Evolutionary conservation across 2,113 vertebrate species (phyloP).

Genomic region (Xenopus laevis): DNA sequence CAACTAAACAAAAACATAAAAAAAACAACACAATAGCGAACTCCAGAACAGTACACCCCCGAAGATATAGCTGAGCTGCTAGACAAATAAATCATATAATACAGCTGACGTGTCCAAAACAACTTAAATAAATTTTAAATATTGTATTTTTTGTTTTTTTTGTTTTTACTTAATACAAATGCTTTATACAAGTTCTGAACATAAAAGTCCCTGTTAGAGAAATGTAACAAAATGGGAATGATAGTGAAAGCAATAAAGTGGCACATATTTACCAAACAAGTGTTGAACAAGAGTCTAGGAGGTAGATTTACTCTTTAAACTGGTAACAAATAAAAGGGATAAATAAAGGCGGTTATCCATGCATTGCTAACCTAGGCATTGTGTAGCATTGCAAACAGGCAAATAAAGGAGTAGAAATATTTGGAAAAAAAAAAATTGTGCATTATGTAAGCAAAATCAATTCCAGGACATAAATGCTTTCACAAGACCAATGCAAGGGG

Average conservation of each 20-base stretch:
- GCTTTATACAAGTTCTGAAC: conserved; percentile 77
- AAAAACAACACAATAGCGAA: conserved; percentile 58
- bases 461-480: conserved; percentile 50
- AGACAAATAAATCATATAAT: conserved; percentile 80
- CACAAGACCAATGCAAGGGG: conserved; percentile 45
- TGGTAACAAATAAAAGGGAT: conserved; percentile 52
- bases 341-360: conserved; percentile 54
- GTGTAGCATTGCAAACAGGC: conserved; percentile 41
- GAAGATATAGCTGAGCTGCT: conserved; percentile 59
- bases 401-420: conserved; percentile 34
- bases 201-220: conserved; percentile 64
- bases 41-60: conserved; percentile 77
- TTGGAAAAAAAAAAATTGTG: conserved; percentile 18
- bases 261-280: conserved; percentile 72
- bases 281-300: conserved; percentile 73
- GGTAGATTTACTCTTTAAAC: conserved; percentile 79
- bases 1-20: conserved; percentile 64
- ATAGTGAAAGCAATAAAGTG: conserved; percentile 68
- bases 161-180: conserved; percentile 79
- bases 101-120: conserved; percentile 78
- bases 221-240: conserved; percentile 78
- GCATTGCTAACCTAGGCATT: conserved; percentile 52
- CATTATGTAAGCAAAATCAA: conserved; percentile 47
- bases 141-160: conserved; percentile 75
- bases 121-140: conserved; percentile 97